Evolutionary conservation across 2,797 vertebrate genomes (phyloP).

Genomic region (Gambelia wislizenii): DNA sequence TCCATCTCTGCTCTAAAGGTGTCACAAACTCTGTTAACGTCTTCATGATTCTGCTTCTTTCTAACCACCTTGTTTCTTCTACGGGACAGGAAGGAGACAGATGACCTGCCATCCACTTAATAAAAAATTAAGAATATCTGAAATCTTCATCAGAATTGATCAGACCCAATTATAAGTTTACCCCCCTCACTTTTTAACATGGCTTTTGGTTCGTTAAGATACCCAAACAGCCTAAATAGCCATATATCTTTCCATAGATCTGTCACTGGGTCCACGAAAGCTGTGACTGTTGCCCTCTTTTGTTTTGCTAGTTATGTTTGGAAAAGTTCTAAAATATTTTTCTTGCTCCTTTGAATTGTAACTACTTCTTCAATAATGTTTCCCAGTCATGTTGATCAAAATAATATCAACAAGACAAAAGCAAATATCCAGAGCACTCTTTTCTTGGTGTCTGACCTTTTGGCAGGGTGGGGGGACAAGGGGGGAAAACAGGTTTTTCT

Average conservation of each 20-base stretch:
- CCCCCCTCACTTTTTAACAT: not conserved
- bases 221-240: not conserved
- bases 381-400: no score
- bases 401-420: no score
- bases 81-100: not conserved
- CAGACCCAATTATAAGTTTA: not conserved
- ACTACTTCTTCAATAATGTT: no score
- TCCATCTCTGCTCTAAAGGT: not conserved
- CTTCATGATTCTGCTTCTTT: not conserved
- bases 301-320: not conserved
- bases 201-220: not conserved
- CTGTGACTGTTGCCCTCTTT: not conserved
- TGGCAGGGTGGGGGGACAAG: no score
- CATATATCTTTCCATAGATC: not conserved
- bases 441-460: no score
- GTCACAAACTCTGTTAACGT: not conserved
- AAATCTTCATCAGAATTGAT: not conserved
- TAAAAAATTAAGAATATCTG: not conserved
- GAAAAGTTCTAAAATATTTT: not conserved
- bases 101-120: not conserved
- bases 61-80: not conserved
- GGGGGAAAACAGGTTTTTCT: no score
- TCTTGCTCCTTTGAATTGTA: no score
- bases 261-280: not conserved
- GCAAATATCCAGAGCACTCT: no score